These are phyloP conservation scores for Apamea monoglypha DNA, from an alignment of 2,888 invertebrate genomes.

Conservation along the genomic window DNA sequence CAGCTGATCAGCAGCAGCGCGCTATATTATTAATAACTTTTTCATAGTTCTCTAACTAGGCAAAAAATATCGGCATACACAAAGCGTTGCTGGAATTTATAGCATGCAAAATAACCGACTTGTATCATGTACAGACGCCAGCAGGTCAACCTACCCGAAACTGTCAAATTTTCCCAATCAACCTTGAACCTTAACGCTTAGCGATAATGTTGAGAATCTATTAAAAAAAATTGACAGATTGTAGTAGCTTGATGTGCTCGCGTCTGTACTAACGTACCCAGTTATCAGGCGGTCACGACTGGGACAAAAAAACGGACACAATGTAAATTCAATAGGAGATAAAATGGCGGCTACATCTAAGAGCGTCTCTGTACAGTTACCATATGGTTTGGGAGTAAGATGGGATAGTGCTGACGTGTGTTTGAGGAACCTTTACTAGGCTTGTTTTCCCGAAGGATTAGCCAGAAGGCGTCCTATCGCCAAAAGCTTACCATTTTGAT, in stretches of 20 bases:
- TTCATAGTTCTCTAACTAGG: slow-evolving; percentile 68
- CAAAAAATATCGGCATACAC: slow-evolving; percentile 73
- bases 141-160: no score
- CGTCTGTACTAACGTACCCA: slow-evolving; percentile 32
- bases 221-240: no score
- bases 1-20: slow-evolving; percentile 59
- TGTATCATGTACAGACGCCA: slow-evolving; percentile 11
- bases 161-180: no score
- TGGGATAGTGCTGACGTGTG: slow-evolving; percentile 11
- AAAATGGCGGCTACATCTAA: slow-evolving; percentile 61
- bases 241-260: no score
- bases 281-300: slow-evolving; percentile 72
- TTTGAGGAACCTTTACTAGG: no score
- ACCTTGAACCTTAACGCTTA: no score
- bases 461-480: no score
- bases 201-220: no score
- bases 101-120: slow-evolving; percentile 67
- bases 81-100: slow-evolving; percentile 72
- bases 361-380: slow-evolving; percentile 22
- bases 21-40: slow-evolving; percentile 56
- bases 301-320: slow-evolving; percentile 70
- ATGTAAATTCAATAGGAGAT: slow-evolving; percentile 77
- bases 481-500: no score
- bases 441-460: no score
- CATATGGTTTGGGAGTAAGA: slow-evolving; percentile 32